phyloP scores from a whole-genome alignment of 2,888 invertebrate genomes.

The Caenorhabditis sp. region DNA sequence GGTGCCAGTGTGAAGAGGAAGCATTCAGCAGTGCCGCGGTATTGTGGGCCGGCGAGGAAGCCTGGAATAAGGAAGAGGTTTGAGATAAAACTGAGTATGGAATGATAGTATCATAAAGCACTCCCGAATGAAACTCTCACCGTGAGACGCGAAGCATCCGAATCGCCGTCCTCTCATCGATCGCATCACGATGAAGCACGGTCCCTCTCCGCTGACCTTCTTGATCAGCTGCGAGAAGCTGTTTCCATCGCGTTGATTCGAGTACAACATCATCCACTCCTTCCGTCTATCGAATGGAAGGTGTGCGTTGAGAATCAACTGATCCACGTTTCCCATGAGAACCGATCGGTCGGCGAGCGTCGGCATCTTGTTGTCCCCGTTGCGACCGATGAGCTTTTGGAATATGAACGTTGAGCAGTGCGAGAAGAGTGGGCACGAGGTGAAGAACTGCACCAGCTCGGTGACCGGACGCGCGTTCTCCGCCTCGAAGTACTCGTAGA shows the following conservation, averaged over 20 bases:
- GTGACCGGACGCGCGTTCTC: slow-evolving; percentile 14
- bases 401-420: slow-evolving; percentile 32
- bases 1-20: slow-evolving; percentile 92
- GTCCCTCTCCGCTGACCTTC: slow-evolving; percentile 81
- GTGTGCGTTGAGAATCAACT: slow-evolving; percentile 63
- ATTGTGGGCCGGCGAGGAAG: slow-evolving; percentile 71
- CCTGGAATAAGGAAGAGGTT: slow-evolving; percentile 49
- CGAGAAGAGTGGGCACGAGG: slow-evolving; percentile 28
- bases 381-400: slow-evolving; percentile 16
- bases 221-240: slow-evolving; percentile 74
- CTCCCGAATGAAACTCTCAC: slow-evolving; percentile 41
- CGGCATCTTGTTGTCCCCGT: slow-evolving; percentile 44
- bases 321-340: slow-evolving; percentile 43
- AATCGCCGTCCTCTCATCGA: slow-evolving; percentile 90
- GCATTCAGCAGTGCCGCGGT: slow-evolving; percentile 86
- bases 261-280: slow-evolving; percentile 74
- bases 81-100: no score
- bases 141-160: slow-evolving; percentile 90
- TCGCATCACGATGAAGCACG: slow-evolving; percentile 89
- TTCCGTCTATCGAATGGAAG: slow-evolving; percentile 72
- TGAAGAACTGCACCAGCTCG: slow-evolving; percentile 29
- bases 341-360: slow-evolving; percentile 11
- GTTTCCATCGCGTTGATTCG: slow-evolving; percentile 71
- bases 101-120: no score
- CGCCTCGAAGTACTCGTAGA: slow-evolving; percentile 43